These are phyloP conservation scores for Liparis tanakae DNA, from an alignment of 2,797 vertebrate species.

Conservation along the genomic window DNA sequence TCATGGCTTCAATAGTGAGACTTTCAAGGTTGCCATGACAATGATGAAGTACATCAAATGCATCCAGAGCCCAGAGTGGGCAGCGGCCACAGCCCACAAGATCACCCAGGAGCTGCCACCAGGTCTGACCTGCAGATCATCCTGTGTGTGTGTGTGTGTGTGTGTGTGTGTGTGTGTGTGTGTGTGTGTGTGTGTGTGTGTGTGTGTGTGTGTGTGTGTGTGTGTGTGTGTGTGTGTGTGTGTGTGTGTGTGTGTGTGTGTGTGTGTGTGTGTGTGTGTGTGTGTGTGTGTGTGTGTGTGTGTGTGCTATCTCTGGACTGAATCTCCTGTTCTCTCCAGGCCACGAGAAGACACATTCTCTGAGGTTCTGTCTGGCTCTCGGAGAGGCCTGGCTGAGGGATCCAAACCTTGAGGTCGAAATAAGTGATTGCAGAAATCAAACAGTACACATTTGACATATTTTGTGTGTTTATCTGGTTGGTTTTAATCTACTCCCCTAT, in stretches of 20 bases:
- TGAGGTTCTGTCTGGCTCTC: conserved; percentile 91
- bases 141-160: neutral
- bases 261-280: too few species aligned
- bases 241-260: too few species aligned
- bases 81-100: conserved; percentile 90
- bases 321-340: conserved; percentile 77
- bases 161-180: too few species aligned
- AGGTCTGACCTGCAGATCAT: conserved; percentile 76
- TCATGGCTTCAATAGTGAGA: conserved; percentile 80
- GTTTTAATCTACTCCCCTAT: neutral
- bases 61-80: conserved; percentile 92
- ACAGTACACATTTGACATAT: neutral
- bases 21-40: conserved; percentile 80
- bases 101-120: conserved; percentile 92
- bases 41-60: conserved; percentile 90
- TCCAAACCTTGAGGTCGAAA: conserved; percentile 84
- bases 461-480: neutral
- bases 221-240: too few species aligned
- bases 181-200: too few species aligned
- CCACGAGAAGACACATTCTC: conserved; percentile 87
- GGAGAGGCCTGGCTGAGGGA: conserved; percentile 89
- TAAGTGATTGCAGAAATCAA: neutral
- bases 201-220: too few species aligned
- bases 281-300: too few species aligned
- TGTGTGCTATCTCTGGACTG: neutral